Evolutionary conservation across 2,113 vertebrate genomes (phyloP), one percentile per base, ranked within the genome.

Genomic region (Anseranas semipalmata): DNA sequence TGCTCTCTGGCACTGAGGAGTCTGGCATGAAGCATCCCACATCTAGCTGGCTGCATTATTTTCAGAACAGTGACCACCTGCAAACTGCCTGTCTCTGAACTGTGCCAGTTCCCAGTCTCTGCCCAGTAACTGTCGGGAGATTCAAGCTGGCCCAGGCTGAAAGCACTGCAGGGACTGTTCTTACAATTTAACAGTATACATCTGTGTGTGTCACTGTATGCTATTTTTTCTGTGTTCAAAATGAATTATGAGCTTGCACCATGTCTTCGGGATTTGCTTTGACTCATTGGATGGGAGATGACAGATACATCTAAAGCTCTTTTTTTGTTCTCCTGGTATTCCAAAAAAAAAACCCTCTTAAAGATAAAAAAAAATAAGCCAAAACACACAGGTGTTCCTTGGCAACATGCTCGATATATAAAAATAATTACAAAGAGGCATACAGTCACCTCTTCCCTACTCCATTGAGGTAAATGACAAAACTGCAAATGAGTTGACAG

Each of bases 1-100:
- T 77, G 32, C 55, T 79, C 24, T 67, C 68, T 95, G 63, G 59
- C n/a, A 43, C 12, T 53, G 48, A 60, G 48, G 63, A 86, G 10
- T 27, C 72, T 95, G 89, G 45, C 90, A 67, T 22, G 33, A 28
- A 81, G 37, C n/a, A 81, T 63, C n/a, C 65, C 12, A 6, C n/a
- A 52, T 77, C 50, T 59, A 79, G 56, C 20, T 7, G 0, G 33
- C 75, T 35, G 48, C 58, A 48, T 52, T 85, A n/a, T 85, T 93
- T 92, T 86, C 93, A 95, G 73, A 89, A 41, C 59, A 84, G 43
- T 52, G 65, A 50, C 79, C 76, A 90, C 73, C 95, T 87, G 83
- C 65, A 92, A 86, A 73, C 46, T 63, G 68, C 68, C 45, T 67
- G 45, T 90, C 37, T 88, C 19, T 62, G 32, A 5, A 7, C 41